Evolutionary conservation across 2,113 vertebrate genomes (phyloP).

Genomic region (Clarias magur): DNA sequence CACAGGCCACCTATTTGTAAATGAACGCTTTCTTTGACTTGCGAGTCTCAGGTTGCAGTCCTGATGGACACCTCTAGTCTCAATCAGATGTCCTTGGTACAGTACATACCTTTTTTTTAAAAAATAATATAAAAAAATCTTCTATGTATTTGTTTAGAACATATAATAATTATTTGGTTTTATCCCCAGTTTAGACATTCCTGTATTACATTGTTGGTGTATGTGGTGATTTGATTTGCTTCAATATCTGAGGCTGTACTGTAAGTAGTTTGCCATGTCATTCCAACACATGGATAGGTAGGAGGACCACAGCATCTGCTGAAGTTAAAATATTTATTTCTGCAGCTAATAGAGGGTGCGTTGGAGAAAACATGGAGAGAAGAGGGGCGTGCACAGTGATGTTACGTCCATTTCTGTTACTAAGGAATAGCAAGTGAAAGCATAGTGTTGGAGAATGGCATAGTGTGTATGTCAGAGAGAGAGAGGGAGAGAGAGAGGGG

Average conservation of each 20-base stretch:
- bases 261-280: background rate
- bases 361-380: conserved; percentile 25
- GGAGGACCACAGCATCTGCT: conserved; percentile 54
- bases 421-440: conserved; percentile 63
- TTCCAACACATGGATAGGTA: conserved; percentile 38
- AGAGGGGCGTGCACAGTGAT: conserved; percentile 49
- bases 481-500: conserved; percentile 12
- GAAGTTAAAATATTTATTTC: conserved; percentile 68
- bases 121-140: background rate
- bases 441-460: conserved; percentile 15
- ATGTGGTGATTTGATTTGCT: background rate
- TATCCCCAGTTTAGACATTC: background rate
- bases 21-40: background rate
- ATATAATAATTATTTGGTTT: background rate
- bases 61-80: background rate
- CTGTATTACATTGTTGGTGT: background rate
- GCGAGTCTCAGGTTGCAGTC: background rate
- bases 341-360: conserved; percentile 7
- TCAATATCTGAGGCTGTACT: conserved; percentile 7
- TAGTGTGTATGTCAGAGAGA: conserved; percentile 22
- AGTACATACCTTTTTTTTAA: background rate
- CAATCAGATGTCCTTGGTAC: background rate
- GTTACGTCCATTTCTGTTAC: conserved; percentile 69
- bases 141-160: background rate
- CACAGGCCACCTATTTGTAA: background rate